Evolutionary conservation across 1,140 invertebrate species (phyloP), one percentile per base, ranked within the genome.

Genomic region (Hestina assimilis): DNA sequence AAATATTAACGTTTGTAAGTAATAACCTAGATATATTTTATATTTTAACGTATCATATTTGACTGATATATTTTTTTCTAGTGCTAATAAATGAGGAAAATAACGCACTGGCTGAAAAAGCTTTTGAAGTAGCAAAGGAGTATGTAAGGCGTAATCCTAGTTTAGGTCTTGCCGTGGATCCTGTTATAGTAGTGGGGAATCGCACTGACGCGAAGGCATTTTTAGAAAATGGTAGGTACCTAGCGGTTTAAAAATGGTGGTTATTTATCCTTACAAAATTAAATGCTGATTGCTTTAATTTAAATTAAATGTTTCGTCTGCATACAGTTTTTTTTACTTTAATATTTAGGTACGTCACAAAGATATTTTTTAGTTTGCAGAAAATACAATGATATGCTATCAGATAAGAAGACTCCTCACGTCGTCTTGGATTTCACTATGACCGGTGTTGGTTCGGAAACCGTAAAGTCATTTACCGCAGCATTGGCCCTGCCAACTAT

Each of bases 401-500:
- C 89, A 7, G 88, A 84, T 0, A 90, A 92, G 24, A 91, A 91
- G 58, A 89, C 90, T 0, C 95, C 96, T 0, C 94, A 96, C 84
- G 76, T 96, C 0, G 91, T 96, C 5, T 79, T 97, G 51, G 95
- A 96, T 73, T 92, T 93, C 6, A 96, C 95, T 1, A 93, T 92
- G 70, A 91, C 92, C 9, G 95, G 95, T 3, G 87, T 93, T 12
- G 91, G 93, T 1, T 95, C 95, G 0, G 95, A 97, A 79, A 93
- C 94, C 1, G 93, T 96, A 0, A 96, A 96, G 79, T 93, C 94
- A 0, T 93, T 97, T 67, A 94, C 94, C 0, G 90, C 92, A 17
- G 92, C 94, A 1, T 75, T 97, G 31, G 94, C 92, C 0, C 74
- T 97, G 51, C 96, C 96, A 3, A 97, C 96, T 0, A 90, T 97